Conservation (phyloP, 1,140 invertebrate genomes). For the Lysiphlebus fabarum region DNA sequence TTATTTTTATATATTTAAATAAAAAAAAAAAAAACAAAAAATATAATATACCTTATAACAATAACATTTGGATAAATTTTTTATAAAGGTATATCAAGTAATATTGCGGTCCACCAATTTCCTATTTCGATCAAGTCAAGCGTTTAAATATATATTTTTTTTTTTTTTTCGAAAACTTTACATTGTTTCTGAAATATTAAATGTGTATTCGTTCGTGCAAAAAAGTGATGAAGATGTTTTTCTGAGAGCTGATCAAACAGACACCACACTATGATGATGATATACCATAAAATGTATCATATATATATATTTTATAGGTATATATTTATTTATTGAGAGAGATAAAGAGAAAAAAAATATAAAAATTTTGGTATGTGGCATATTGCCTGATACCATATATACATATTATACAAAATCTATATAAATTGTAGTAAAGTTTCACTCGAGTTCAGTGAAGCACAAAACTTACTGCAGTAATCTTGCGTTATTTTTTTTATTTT, state of each 20-base stretch:
- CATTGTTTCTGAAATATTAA: slow-evolving; percentile 4
- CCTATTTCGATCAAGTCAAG: slow-evolving; percentile 5
- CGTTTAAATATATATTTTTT: too few relatives aligned
- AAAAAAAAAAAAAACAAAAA: too few relatives aligned
- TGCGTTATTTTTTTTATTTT: too few relatives aligned
- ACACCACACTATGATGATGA: too few relatives aligned
- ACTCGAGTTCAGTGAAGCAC: not conserved
- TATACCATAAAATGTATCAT: too few relatives aligned
- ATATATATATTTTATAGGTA: too few relatives aligned
- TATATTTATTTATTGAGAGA: not conserved
- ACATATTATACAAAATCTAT: slow-evolving; percentile 4
- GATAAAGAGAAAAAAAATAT: not conserved
- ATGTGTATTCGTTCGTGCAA: slow-evolving; percentile 14
- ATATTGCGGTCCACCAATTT: slow-evolving; percentile 10
- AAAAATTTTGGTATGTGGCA: slow-evolving; percentile 2
- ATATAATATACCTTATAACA: too few relatives aligned
- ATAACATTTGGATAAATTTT: too few relatives aligned
- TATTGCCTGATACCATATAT: too few relatives aligned
- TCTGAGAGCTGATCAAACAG: not conserved
- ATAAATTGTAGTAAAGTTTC: not conserved
- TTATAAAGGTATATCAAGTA: too few relatives aligned
- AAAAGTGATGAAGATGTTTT: slow-evolving; percentile 3
- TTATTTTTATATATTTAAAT: too few relatives aligned
- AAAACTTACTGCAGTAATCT: slow-evolving; percentile 4
- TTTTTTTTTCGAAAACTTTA: slow-evolving; percentile 6